These are phyloP conservation scores for Candidula unifasciata DNA, from an alignment of 2,888 invertebrate genomes.

Conservation along the genomic window DNA sequence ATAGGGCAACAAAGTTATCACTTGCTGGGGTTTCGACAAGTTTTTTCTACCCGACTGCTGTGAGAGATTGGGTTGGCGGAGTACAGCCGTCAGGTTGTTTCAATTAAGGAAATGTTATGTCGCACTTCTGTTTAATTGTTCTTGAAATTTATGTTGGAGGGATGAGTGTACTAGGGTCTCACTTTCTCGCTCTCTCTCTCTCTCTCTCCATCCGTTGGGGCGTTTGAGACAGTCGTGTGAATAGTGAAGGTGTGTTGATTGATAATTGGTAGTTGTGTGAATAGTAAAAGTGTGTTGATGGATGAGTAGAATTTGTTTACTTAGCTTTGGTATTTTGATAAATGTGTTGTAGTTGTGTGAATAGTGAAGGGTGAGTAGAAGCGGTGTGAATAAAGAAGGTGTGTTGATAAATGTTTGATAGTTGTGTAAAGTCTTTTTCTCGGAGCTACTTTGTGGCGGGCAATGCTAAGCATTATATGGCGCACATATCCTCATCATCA, in stretches of 20 bases:
- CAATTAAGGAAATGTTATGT: conserved; percentile 35
- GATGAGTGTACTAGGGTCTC: background rate
- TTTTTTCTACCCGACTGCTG: background rate
- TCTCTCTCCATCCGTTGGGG: background rate
- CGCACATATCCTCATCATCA: background rate
- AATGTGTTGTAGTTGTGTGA: background rate
- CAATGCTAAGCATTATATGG: too few relatives aligned
- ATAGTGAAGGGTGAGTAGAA: background rate
- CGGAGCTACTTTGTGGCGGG: too few relatives aligned
- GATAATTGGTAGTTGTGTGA: too few relatives aligned
- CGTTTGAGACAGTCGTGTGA: background rate
- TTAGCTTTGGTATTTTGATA: background rate
- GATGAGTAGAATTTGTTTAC: background rate
- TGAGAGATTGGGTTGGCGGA: conserved; percentile 22
- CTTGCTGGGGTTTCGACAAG: background rate
- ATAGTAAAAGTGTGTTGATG: background rate
- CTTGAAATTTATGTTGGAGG: conserved; percentile 12
- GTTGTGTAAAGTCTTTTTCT: too few relatives aligned
- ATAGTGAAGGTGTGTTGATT: background rate
- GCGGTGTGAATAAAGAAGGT: too few relatives aligned
- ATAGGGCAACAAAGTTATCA: conserved; percentile 6
- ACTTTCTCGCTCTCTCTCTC: too few relatives aligned
- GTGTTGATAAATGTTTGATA: too few relatives aligned
- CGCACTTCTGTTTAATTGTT: conserved; percentile 17
- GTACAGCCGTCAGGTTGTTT: conserved; percentile 39